These are phyloP conservation scores for Pipistrellus pipistrellus DNA, from an alignment of 2,797 vertebrate genomes.

Conservation along the genomic window DNA sequence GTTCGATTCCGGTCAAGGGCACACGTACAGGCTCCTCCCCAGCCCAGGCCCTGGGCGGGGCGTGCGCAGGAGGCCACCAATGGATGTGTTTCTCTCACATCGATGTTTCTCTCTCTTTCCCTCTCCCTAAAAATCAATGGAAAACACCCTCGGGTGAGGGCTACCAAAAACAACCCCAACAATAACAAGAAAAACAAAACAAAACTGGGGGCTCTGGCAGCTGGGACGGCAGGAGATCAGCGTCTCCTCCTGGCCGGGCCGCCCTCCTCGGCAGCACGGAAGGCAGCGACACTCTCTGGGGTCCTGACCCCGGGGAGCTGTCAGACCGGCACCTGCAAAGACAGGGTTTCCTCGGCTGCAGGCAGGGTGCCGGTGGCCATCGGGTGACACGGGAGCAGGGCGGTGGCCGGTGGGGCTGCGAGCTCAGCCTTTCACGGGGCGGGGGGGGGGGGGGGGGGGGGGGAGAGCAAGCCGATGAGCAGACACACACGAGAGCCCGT, in stretches of 20 bases:
- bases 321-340: not conserved
- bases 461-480: not conserved
- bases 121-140: too few relatives aligned
- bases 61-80: too few relatives aligned
- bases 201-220: fast-evolving
- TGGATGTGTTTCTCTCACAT: too few relatives aligned
- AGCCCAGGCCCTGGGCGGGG: too few relatives aligned
- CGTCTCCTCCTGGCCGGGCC: fast-evolving
- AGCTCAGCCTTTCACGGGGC: fast-evolving
- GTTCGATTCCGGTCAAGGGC: too few relatives aligned
- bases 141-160: too few relatives aligned
- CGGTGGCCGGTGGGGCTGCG: fast-evolving
- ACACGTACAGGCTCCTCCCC: too few relatives aligned
- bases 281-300: too few relatives aligned
- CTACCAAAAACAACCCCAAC: too few relatives aligned
- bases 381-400: fast-evolving
- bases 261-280: fast-evolving
- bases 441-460: too few relatives aligned
- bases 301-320: fast-evolving
- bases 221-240: fast-evolving
- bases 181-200: too few relatives aligned
- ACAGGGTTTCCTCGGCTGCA: not conserved
- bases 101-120: too few relatives aligned
- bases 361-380: fast-evolving
- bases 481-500: not conserved